phyloP scores from a whole-genome alignment of 2,888 invertebrate species.

The Aspidiotus destructor region DNA sequence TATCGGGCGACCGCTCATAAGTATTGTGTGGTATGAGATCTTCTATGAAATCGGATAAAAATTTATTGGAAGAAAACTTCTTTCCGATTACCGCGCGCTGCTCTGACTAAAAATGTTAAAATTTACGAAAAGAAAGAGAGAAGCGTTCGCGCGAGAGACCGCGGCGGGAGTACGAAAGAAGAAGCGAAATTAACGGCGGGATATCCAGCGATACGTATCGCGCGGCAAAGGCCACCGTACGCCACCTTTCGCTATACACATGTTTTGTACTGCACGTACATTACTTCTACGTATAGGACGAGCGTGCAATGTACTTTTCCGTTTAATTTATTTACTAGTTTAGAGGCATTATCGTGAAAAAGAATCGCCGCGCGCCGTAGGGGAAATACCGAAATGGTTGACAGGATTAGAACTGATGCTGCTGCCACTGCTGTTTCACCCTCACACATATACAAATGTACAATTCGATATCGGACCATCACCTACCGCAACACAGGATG shows the following conservation, averaged over 20 bases:
- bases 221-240: constrained; percentile 18
- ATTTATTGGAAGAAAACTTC: too few species aligned
- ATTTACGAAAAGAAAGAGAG: too few species aligned
- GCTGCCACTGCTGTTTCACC: constrained; percentile 1
- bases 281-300: neutral
- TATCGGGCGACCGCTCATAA: too few species aligned
- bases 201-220: constrained; percentile 13
- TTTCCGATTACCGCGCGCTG: too few species aligned
- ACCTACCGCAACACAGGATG: constrained; percentile 32
- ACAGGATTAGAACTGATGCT: constrained; percentile 24
- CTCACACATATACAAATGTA: neutral
- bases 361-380: constrained; percentile 17
- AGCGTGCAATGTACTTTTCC: constrained; percentile 7
- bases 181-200: constrained; percentile 9
- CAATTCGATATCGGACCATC: constrained; percentile 12
- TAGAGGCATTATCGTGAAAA: constrained; percentile 27
- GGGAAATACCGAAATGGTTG: constrained; percentile 27
- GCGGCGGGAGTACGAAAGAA: neutral
- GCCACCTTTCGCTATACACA: neutral
- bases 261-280: neutral
- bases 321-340: constrained; percentile 33
- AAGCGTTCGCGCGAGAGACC: too few species aligned
- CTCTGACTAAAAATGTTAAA: too few species aligned
- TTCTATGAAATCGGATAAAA: too few species aligned
- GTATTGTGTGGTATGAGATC: too few species aligned